phyloP scores from a whole-genome alignment of 1,140 invertebrate species.

The Heterodera carotae region DNA sequence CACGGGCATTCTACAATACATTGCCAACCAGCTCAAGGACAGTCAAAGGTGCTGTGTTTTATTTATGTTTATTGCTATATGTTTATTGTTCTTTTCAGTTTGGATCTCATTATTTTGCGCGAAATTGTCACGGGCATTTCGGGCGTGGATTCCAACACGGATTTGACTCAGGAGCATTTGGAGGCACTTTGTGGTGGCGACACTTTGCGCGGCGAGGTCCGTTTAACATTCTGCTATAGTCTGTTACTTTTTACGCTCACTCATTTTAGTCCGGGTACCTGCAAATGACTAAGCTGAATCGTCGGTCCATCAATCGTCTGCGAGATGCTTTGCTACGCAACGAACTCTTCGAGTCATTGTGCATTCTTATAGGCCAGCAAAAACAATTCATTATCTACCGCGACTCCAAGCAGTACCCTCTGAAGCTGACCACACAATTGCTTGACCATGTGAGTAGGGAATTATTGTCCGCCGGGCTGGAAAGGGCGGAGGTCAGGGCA shows the following conservation, averaged over 20 bases:
- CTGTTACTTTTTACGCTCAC: slow-evolving; percentile 7
- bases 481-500: no score
- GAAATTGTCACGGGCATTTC: slow-evolving; percentile 99
- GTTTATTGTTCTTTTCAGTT: slow-evolving; percentile 36
- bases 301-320: slow-evolving; percentile 89
- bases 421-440: slow-evolving; percentile 76
- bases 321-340: slow-evolving; percentile 91
- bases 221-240: slow-evolving; percentile 13
- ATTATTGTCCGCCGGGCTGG: no score
- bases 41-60: slow-evolving; percentile 78
- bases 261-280: slow-evolving; percentile 84
- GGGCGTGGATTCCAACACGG: slow-evolving; percentile 89
- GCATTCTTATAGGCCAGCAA: slow-evolving; percentile 93
- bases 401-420: slow-evolving; percentile 82
- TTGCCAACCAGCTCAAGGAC: slow-evolving; percentile 92
- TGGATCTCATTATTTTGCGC: slow-evolving; percentile 81
- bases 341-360: slow-evolving; percentile 86
- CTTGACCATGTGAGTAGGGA: slow-evolving; percentile 69
- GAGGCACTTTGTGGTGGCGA: slow-evolving; percentile 95
- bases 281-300: slow-evolving; percentile 92
- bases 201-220: slow-evolving; percentile 82
- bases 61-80: slow-evolving; percentile 1
- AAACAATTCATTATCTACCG: slow-evolving; percentile 86
- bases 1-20: slow-evolving; percentile 89
- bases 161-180: slow-evolving; percentile 88